Evolutionary conservation across 1,140 invertebrate species (phyloP), one percentile per base, ranked within the genome.

Genomic region (Pseudomyrmex pallidus): DNA sequence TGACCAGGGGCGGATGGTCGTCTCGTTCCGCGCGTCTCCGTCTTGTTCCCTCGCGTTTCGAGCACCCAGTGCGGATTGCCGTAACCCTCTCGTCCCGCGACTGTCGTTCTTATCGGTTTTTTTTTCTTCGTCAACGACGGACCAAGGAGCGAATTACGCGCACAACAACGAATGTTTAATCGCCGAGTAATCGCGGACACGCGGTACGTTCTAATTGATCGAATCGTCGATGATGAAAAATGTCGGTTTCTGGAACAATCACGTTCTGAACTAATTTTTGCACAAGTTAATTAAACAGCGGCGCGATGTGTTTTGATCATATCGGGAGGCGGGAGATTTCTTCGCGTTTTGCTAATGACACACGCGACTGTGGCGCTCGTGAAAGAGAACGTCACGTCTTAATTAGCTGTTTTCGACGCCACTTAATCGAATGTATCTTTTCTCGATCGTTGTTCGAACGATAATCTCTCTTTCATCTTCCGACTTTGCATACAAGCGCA

Each of bases 1-100:
- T 82, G n/a, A n/a, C 74, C 87, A 88, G 87, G 87, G 84, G 84
- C 84, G 87, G 78, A 88, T 63, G 87, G 54, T 48, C 62, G 46
- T 63, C 52, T 70, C 12, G 48, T 20, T 78, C 52, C 54, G 25
- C 25, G 25, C 25, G 25, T 15, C 67, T n/a, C 63, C 35, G 25
- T 82, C 52, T 70, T 13, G 59, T 35, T 78, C 54, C 54, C 35
- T 12, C 78, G 61, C 68, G 25, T 74, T 74, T 17, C 67, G 35
- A 59, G 22, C 44, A 82, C 54, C 48, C 78, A 84, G 73, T 48
- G 13, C 82, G n/a, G n/a, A 72, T n/a, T 70, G 86, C 70, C 63
- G 61, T 70, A 15, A 63, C 64, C 86, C 72, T 59, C 50, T 52
- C 62, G 72, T 57, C 25, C 52, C 57, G 15, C 25, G 5, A 68